Base-by-base conservation (phyloP, 1,140 invertebrate species). In the Contarinia nasturtii region DNA sequence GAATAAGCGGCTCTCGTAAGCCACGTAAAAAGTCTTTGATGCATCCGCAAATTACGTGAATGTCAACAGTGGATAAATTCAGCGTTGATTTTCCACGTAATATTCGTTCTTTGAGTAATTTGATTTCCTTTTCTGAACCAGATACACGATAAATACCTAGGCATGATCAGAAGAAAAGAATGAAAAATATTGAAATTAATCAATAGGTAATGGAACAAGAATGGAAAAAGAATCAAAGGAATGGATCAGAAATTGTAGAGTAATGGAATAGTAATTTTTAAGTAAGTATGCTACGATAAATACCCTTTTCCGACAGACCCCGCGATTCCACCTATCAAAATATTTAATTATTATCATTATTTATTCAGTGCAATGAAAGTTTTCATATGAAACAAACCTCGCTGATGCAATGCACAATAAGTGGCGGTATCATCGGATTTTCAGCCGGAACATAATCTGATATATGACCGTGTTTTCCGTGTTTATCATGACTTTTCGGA, bases 61-160 rank as follows among this genome's bases (percentile, higher is more conserved):
- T 75, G 53, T 92, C 87, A 12, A 73, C 58, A 37, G 75, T 67
- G 1, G 73, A 74, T 38, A 90, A 59, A 60, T 76, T 79, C 1
- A 84, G 85, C 4, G 75, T 67, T 20, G 77, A 76, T 64, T 77
- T 81, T 14, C 81, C 79, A 44, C 73, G 73, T 5, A 88, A 55
- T 49, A 90, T 86, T 56, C 77, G 80, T 48, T 86, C 81, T 10
- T 88, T 93, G 0, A 96, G 67, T 36, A 77, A 74, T 60, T 86
- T 90, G 1, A 93, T 81, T 47, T 91, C 86, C 48, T 75, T 73
- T 27, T 84, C 81, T 5, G 81, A 77, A 17, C 91, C 92, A 47
- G 86, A 82, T 33, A 95, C 73, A 45, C 93, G 76, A 64, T 98
- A 98, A n/a, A n/a, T n/a, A n/a, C n/a, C n/a, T n/a, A n/a, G n/a